Conservation (phyloP, 2,113 vertebrate genomes). For the Tetrao urogallus region DNA sequence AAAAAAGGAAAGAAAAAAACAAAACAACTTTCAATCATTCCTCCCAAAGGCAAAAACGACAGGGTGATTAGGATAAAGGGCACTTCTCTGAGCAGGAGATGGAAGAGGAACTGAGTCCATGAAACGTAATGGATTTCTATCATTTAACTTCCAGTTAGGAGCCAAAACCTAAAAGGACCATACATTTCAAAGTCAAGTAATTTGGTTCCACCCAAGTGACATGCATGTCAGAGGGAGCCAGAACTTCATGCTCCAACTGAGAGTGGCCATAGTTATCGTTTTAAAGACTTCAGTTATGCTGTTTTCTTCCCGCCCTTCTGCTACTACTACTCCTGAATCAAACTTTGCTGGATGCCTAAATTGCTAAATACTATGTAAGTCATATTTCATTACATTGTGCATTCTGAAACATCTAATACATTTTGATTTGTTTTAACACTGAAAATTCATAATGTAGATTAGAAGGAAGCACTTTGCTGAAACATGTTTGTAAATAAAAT, state of each 20-base stretch:
- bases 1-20: background rate
- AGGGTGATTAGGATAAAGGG: fast-evolving
- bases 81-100: background rate
- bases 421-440: background rate
- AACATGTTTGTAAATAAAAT: background rate
- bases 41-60: background rate
- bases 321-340: background rate
- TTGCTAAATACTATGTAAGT: slow-evolving; percentile 16
- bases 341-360: background rate
- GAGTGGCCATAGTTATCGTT: background rate
- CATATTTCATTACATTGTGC: background rate
- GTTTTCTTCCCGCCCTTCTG: background rate
- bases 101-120: background rate
- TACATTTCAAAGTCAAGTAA: background rate
- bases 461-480: background rate
- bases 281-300: background rate
- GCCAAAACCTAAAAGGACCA: background rate
- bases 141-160: background rate
- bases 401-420: background rate
- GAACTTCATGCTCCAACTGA: fast-evolving
- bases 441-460: background rate
- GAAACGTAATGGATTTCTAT: background rate
- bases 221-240: fast-evolving
- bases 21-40: background rate
- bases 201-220: background rate